These are phyloP conservation scores for Drosophila nigricruria DNA, from an alignment of 2,888 invertebrate genomes.

Conservation along the genomic window DNA sequence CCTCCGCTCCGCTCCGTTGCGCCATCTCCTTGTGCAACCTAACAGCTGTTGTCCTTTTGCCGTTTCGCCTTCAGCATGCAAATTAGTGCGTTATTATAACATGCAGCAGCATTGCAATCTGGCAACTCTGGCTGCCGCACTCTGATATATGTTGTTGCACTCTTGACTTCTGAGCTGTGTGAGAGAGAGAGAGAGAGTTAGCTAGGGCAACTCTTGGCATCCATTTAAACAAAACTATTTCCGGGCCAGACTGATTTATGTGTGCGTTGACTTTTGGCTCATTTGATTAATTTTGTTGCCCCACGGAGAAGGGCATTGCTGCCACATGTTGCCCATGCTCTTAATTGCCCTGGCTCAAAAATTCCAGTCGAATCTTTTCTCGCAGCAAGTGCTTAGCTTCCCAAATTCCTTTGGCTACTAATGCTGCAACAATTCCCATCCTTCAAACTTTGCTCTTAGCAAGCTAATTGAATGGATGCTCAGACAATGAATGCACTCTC, in stretches of 20 bases:
- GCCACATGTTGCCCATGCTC: constrained; percentile 29
- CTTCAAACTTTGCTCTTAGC: neutral
- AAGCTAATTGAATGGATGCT: constrained; percentile 16
- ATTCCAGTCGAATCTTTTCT: neutral
- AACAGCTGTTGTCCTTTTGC: constrained; percentile 40
- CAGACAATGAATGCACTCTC: constrained; percentile 22
- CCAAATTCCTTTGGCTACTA: neutral
- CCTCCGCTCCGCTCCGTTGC: too few species aligned
- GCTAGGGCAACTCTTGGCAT: neutral
- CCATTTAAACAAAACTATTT: constrained; percentile 68
- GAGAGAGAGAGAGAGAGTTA: neutral
- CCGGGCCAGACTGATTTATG: constrained; percentile 66
- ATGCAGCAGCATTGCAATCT: constrained; percentile 46
- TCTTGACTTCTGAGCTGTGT: constrained; percentile 37
- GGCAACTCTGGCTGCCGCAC: constrained; percentile 34
- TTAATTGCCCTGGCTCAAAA: constrained; percentile 22
- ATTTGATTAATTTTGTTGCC: constrained; percentile 44
- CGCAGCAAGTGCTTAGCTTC: constrained; percentile 11
- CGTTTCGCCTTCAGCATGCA: constrained; percentile 56
- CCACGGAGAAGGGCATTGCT: neutral
- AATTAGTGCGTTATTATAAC: constrained; percentile 77
- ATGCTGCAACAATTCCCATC: neutral
- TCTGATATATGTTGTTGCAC: constrained; percentile 57
- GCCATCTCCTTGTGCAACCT: neutral
- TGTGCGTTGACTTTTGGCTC: constrained; percentile 33